phyloP scores from a whole-genome alignment of 2,113 vertebrate genomes.

The Trachemys scripta region DNA sequence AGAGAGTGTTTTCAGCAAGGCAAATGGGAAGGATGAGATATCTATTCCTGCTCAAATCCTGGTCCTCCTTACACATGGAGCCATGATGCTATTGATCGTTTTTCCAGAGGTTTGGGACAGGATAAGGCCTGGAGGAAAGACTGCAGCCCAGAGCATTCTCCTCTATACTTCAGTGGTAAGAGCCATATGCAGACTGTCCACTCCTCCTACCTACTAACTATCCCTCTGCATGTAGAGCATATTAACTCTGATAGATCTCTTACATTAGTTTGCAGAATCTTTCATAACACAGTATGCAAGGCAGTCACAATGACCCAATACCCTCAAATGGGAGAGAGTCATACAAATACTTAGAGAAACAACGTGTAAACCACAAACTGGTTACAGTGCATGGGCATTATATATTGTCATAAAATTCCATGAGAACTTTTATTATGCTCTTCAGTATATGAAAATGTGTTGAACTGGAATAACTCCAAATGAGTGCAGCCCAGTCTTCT shows the following conservation, averaged over 20 bases:
- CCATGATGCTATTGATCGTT: neutral
- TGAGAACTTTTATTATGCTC: neutral
- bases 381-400: neutral
- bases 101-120: slow-evolving; percentile 1
- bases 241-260: neutral
- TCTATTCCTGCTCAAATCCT: neutral
- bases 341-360: neutral
- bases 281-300: neutral
- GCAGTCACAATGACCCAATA: neutral
- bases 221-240: neutral
- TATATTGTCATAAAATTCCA: neutral
- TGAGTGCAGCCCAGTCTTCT: neutral
- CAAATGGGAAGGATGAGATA: neutral
- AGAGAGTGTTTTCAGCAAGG: neutral
- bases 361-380: neutral
- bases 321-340: neutral
- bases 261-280: neutral
- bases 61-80: slow-evolving; percentile 1
- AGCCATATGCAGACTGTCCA: neutral
- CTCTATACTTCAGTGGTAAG: neutral
- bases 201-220: neutral
- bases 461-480: neutral
- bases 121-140: slow-evolving; percentile 6
- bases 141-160: neutral
- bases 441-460: neutral